Conservation (phyloP, 2,888 invertebrate genomes). For the Tenthredo mesomela region DNA sequence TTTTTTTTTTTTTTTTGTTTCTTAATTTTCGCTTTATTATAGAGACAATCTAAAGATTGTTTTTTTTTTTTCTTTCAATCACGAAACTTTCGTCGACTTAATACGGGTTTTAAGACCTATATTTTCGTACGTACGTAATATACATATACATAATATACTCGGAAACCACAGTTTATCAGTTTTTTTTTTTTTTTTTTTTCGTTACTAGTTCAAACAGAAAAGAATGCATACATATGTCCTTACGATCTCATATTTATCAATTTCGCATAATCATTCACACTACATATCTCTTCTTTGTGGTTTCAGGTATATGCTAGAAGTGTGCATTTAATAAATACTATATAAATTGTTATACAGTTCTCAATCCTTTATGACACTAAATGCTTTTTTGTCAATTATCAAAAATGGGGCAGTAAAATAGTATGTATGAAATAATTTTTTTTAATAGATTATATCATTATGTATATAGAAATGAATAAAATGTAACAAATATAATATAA, state of each 20-base stretch:
- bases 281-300: background rate
- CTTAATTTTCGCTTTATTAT: background rate
- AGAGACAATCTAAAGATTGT: slow-evolving; percentile 26
- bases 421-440: background rate
- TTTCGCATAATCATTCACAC: background rate
- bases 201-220: background rate
- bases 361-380: background rate
- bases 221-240: background rate
- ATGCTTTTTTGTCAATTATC: background rate
- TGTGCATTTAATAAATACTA: background rate
- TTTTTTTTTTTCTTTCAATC: slow-evolving; percentile 23
- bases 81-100: slow-evolving; percentile 33
- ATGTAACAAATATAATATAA: slow-evolving; percentile 20
- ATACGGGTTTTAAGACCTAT: background rate
- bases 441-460: background rate
- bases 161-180: background rate
- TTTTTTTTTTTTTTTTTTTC: background rate
- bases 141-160: background rate
- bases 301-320: background rate
- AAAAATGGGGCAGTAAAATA: background rate
- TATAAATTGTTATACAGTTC: no score
- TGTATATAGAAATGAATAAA: background rate
- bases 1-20: background rate
- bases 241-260: background rate
- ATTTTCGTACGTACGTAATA: slow-evolving; percentile 14